Percentiles rank a stretch among this genome's conserved stretches.
Conservation (phyloP, 2,113 vertebrate genomes). For the Mohoua ochrocephala region DNA sequence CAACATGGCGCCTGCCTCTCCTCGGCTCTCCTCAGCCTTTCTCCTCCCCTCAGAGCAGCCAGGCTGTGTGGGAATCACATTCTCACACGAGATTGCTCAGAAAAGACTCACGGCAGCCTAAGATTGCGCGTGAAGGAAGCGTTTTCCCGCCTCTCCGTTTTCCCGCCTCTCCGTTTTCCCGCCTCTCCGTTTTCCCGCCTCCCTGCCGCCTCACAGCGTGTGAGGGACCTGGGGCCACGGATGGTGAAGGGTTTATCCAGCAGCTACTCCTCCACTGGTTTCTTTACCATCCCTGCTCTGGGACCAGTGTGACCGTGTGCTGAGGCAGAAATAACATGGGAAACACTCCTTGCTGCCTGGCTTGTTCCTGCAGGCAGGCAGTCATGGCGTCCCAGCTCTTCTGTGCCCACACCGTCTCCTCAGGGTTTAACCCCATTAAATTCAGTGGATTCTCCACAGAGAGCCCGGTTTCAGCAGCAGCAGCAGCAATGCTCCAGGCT, state of each 20-base stretch:
- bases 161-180: neutral
- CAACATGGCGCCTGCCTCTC: fast-evolving
- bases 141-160: neutral
- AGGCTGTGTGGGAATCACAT: fast-evolving
- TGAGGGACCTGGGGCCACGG: fast-evolving
- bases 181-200: neutral
- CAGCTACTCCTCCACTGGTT: neutral
- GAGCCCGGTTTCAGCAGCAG: fast-evolving
- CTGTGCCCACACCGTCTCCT: fast-evolving
- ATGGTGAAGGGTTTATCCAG: neutral
- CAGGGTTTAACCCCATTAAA: neutral
- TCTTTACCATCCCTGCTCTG: neutral
- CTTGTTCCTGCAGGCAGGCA: neutral
- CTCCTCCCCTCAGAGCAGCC: neutral
- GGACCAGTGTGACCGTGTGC: neutral
- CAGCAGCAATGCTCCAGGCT: neutral
- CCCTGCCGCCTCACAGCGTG: fast-evolving
- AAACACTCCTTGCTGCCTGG: neutral
- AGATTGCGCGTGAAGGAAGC: neutral
- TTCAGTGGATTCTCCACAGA: neutral
- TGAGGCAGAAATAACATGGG: neutral
- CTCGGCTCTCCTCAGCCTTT: neutral
- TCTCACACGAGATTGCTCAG: neutral
- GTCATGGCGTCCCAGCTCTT: fast-evolving
- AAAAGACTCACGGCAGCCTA: neutral